These are phyloP conservation scores for Drosophila neutralis DNA, from an alignment of 2,888 invertebrate genomes.

Conservation along the genomic window DNA sequence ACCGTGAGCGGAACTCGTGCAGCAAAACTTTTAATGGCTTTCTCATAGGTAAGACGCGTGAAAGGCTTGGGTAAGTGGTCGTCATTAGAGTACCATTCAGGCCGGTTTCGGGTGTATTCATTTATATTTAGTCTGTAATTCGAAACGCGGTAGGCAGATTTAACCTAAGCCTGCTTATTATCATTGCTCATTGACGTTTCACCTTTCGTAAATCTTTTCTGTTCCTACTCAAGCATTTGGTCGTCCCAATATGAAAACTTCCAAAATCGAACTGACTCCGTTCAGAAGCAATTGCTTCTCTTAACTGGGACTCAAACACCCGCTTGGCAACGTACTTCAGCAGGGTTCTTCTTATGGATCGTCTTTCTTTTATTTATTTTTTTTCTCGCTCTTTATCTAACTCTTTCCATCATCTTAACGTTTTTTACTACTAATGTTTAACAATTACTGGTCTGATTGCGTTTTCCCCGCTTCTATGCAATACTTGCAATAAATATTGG, in stretches of 20 bases:
- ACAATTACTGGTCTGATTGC: too few relatives aligned
- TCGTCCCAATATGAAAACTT: neutral
- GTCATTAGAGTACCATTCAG: slow-evolving; percentile 30
- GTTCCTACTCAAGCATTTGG: neutral
- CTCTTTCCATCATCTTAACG: neutral
- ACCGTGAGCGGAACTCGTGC: slow-evolving; percentile 40
- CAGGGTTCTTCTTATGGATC: neutral
- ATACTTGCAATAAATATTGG: too few relatives aligned
- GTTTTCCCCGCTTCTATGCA: too few relatives aligned
- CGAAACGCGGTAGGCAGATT: neutral
- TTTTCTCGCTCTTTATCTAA: neutral
- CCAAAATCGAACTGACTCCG: neutral
- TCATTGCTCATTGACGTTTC: neutral
- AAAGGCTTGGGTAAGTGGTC: slow-evolving; percentile 24
- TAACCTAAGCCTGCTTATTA: neutral
- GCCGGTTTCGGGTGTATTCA: neutral
- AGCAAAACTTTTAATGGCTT: slow-evolving; percentile 51
- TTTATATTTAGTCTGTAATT: neutral
- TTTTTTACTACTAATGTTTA: neutral
- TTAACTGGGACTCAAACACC: neutral
- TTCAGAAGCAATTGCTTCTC: neutral
- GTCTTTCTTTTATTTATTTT: neutral
- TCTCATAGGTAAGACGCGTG: slow-evolving; percentile 20
- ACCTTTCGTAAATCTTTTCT: neutral
- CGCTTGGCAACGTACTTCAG: neutral